phyloP scores from a whole-genome alignment of 92 coral and sea anemone species.

The Bergia sp. region DNA sequence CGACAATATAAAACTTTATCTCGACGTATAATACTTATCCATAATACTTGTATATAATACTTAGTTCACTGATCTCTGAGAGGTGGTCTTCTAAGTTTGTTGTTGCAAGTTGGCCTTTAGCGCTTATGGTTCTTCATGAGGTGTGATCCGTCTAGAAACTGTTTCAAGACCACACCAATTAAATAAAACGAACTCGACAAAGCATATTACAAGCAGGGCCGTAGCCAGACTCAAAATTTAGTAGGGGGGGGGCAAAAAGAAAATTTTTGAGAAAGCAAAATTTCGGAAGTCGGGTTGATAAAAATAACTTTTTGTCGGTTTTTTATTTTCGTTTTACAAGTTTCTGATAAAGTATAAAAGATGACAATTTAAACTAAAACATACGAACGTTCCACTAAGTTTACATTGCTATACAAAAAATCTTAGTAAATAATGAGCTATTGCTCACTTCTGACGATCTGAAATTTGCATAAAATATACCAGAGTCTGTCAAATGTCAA shows the following conservation, averaged over 20 bases:
- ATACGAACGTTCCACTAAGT: not conserved
- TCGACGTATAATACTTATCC: no score
- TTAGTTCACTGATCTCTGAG: no score
- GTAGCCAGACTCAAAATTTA: not conserved
- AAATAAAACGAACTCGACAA: no score
- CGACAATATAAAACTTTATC: no score
- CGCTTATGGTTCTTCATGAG: no score
- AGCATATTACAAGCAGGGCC: not conserved
- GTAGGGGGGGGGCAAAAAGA: not conserved
- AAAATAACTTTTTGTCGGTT: not conserved
- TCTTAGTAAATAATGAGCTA: constrained; percentile 9
- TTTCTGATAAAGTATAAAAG: not conserved
- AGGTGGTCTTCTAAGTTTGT: no score
- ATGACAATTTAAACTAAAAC: no score
- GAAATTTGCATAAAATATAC: not conserved
- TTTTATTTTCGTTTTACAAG: not conserved
- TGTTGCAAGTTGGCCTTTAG: no score
- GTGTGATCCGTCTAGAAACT: no score
- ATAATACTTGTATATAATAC: no score
- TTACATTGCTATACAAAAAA: constrained; percentile 1
- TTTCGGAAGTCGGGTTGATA: constrained; percentile 8
- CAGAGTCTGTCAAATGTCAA: not conserved
- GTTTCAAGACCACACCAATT: no score
- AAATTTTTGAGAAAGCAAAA: not conserved
- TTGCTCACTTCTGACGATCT: constrained; percentile 2